A percentile compares a stretch with the other conserved stretches of the same genome.
phyloP scores from a whole-genome alignment of 2,888 invertebrate species.

The Sphaerophoria taeniata region DNA sequence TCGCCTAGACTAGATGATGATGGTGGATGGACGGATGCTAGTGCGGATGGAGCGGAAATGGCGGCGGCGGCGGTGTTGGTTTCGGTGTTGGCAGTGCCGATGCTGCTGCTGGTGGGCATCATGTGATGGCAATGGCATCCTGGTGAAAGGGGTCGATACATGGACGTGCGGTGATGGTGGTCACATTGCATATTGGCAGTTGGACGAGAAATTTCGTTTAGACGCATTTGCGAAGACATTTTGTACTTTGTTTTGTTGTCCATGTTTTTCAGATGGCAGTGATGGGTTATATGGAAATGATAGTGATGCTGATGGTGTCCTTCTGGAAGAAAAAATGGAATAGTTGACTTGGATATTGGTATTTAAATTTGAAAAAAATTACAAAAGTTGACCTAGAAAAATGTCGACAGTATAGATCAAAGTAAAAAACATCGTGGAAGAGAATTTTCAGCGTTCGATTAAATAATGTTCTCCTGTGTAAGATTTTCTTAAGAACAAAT shows the following conservation, averaged over 20 bases:
- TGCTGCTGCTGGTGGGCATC: slow-evolving; percentile 16
- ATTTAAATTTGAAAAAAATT: too few relatives aligned
- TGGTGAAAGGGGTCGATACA: slow-evolving; percentile 69
- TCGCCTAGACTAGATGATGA: slow-evolving; percentile 72
- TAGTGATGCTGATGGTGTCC: background rate
- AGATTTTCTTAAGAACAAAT: too few relatives aligned
- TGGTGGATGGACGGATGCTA: slow-evolving; percentile 53
- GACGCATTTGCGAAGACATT: slow-evolving; percentile 72
- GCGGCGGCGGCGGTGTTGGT: background rate
- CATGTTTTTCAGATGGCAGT: slow-evolving; percentile 40
- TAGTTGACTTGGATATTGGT: background rate
- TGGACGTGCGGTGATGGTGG: slow-evolving; percentile 69
- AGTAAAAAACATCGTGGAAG: too few relatives aligned
- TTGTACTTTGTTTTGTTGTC: slow-evolving; percentile 70
- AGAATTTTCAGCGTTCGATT: too few relatives aligned
- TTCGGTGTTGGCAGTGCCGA: background rate
- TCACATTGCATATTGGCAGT: slow-evolving; percentile 63
- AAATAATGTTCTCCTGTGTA: too few relatives aligned
- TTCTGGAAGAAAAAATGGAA: slow-evolving; percentile 49
- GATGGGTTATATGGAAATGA: background rate
- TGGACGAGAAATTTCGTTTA: slow-evolving; percentile 68
- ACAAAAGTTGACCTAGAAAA: too few relatives aligned
- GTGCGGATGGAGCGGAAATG: slow-evolving; percentile 27
- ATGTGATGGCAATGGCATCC: slow-evolving; percentile 70
- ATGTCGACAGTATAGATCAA: too few relatives aligned